A percentile compares a stretch with the other conserved stretches of the same genome.
phyloP scores from a whole-genome alignment of 2,888 invertebrate genomes.

The Sturmia bella region DNA sequence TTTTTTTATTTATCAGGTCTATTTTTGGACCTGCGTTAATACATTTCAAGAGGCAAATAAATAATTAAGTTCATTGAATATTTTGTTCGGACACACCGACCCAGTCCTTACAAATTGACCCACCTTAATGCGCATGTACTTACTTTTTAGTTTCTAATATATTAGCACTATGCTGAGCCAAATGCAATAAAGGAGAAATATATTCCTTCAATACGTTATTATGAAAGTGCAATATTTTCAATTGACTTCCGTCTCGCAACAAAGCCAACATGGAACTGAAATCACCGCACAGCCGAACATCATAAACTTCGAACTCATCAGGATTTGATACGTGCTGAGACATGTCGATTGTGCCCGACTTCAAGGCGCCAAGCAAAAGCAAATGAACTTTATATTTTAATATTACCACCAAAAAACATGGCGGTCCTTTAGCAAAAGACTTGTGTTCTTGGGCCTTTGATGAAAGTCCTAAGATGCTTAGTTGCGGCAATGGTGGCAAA shows the following conservation, averaged over 20 bases:
- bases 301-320: conserved; percentile 84
- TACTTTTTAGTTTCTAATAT: conserved; percentile 86
- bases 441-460: conserved; percentile 83
- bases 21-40: too few species aligned
- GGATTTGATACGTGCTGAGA: conserved; percentile 84
- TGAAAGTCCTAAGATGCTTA: conserved; percentile 83
- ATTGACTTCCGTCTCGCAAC: conserved; percentile 84
- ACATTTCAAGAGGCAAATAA: too few species aligned
- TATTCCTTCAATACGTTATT: conserved; percentile 79
- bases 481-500: conserved; percentile 84
- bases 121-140: too few species aligned
- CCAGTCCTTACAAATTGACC: too few species aligned
- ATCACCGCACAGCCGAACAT: conserved; percentile 87
- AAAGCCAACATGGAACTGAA: conserved; percentile 87
- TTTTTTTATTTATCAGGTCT: too few species aligned
- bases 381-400: conserved; percentile 87
- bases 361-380: conserved; percentile 92
- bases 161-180: conserved; percentile 89
- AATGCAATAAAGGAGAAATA: conserved; percentile 80
- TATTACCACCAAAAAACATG: conserved; percentile 91
- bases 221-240: conserved; percentile 83
- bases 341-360: conserved; percentile 87
- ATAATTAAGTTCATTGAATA: too few species aligned
- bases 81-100: too few species aligned
- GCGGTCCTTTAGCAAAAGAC: conserved; percentile 84